Percentiles rank a stretch among this genome's conserved stretches.
Evolutionary conservation across 2,113 vertebrate species (phyloP).

Genomic region (Ibidorhyncha struthersii): DNA sequence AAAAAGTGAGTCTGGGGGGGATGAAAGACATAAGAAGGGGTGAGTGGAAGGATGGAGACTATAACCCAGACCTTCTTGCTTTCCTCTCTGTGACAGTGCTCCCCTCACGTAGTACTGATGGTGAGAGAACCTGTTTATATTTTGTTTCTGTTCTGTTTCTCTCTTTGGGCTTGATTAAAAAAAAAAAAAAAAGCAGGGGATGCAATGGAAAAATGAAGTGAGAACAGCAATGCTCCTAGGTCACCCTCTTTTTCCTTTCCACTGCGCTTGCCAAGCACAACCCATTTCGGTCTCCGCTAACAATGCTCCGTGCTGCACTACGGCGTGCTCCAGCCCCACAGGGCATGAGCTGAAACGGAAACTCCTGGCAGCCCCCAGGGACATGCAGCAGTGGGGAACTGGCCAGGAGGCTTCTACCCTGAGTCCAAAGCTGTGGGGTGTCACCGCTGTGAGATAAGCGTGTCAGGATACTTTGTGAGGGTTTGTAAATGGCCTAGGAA

Average conservation of each 20-base stretch:
- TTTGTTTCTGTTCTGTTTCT: slow-evolving; percentile 4
- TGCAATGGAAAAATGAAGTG: slow-evolving; percentile 71
- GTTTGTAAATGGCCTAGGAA: not conserved
- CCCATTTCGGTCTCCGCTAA: not conserved
- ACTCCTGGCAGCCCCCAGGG: not conserved
- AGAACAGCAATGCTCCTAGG: slow-evolving; percentile 48
- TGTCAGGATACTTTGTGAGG: not conserved
- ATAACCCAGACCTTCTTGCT: not conserved
- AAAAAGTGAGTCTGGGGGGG: rapidly evolving
- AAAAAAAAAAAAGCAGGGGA: not conserved
- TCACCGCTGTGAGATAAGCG: not conserved
- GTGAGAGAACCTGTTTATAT: not conserved
- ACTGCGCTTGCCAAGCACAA: slow-evolving; percentile 54
- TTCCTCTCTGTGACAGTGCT: not conserved
- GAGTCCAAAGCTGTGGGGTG: not conserved
- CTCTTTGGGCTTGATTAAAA: not conserved
- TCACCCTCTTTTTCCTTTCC: slow-evolving; percentile 65
- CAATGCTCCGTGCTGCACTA: not conserved
- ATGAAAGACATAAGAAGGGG: not conserved
- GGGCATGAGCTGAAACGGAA: not conserved
- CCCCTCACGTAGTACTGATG: not conserved
- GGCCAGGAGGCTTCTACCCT: not conserved
- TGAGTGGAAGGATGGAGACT: not conserved
- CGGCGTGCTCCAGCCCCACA: not conserved
- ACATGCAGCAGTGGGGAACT: not conserved